Conservation (phyloP, 2,113 vertebrate genomes). For the Camelus dromedarius region DNA sequence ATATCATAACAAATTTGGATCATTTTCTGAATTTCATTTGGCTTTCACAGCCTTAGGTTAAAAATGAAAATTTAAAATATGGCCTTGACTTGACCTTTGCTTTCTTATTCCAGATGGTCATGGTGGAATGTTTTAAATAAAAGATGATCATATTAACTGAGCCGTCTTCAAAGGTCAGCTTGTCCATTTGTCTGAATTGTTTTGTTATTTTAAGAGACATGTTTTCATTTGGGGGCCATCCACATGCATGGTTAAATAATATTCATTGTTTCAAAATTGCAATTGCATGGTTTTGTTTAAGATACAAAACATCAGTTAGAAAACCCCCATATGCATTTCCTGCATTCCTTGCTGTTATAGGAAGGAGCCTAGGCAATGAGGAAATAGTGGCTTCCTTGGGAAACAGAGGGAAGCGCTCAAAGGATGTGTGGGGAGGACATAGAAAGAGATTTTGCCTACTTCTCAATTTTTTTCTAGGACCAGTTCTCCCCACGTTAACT, state of each 20-base stretch:
- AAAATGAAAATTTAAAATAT: conserved; percentile 70
- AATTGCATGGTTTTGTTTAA: conserved; percentile 41
- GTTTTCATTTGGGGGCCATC: conserved; percentile 33
- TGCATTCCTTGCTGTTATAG: not conserved
- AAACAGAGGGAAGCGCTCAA: conserved; percentile 16
- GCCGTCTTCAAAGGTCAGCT: conserved; percentile 72
- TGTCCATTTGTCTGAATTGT: conserved; percentile 58
- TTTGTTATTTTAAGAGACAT: conserved; percentile 58
- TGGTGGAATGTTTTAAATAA: conserved; percentile 68
- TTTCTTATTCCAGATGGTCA: conserved; percentile 66
- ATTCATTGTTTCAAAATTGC: conserved; percentile 29
- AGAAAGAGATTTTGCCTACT: not conserved
- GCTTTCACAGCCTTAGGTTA: conserved; percentile 56
- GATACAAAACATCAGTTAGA: conserved; percentile 44
- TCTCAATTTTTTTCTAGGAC: conserved; percentile 2
- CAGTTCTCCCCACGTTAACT: not conserved
- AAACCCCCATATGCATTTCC: conserved; percentile 21
- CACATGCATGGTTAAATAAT: not conserved
- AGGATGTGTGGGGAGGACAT: not conserved
- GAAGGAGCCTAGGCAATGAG: not conserved
- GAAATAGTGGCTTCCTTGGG: conserved; percentile 24
- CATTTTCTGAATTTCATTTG: conserved; percentile 67
- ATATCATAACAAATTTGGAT: conserved; percentile 51
- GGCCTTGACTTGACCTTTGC: conserved; percentile 66
- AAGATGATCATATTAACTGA: conserved; percentile 74